Evolutionary conservation across 2,113 vertebrate genomes (phyloP), one percentile per base, ranked within the genome.

Genomic region (Phylloscopus trochiloides): DNA sequence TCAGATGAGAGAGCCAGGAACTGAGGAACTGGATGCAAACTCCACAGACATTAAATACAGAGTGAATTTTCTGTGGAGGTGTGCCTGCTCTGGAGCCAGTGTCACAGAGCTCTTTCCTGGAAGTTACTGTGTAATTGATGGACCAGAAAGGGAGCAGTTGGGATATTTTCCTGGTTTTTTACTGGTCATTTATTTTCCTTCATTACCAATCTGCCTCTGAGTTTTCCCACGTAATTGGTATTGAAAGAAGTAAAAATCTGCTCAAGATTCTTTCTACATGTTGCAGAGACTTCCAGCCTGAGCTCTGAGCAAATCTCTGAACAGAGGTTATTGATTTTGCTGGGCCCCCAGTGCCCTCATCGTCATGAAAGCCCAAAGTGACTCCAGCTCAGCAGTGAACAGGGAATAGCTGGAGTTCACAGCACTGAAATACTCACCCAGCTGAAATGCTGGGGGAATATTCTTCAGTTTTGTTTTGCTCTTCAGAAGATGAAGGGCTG

Each of bases 401-500:
- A 67, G 84, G n/a, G 86, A 79, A 20, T 58, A 88, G 32, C 54
- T 75, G 36, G 25, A 92, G 82, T 55, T 92, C 43, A 13, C 0
- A 51, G 61, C 29, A 31, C 28, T 63, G 71, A 52, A 52, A 28
- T 2, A 77, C n/a, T 77, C 63, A 38, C 63, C 63, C 84, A 61
- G 34, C 74, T 78, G 90, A 92, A 88, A 52, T 17, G n/a, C 85
- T 87, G 42, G 58, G 63, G 70, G 62, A 82, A 76, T 92, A 47
- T 48, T 86, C 72, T 84, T 94, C 81, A 71, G 84, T 59, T 93
- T 75, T 80, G 31, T 78, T 93, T 85, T 86, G 72, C 79, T 47
- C 57, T 90, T 65, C 32, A 63, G 75, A 83, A 94, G 79, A 79
- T 68, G 74, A 94, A 96, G 45, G 86, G 43, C 73, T 86, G 77